phyloP scores from a whole-genome alignment of 2,888 invertebrate genomes.

The Oscheius onirici region DNA sequence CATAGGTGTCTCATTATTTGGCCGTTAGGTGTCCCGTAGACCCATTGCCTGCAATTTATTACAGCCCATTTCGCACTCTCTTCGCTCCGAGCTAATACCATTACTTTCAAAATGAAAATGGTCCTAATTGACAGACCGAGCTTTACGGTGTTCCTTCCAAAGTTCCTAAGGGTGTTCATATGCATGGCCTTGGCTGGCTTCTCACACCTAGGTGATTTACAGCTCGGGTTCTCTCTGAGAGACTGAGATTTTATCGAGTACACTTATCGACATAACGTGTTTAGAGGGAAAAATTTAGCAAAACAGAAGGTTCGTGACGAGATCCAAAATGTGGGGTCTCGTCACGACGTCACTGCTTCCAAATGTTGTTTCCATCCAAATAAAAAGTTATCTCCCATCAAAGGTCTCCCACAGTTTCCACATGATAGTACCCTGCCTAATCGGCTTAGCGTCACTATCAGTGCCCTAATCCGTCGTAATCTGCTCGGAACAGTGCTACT shows the following conservation, averaged over 20 bases:
- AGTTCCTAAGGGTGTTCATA: background rate
- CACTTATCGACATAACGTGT: background rate
- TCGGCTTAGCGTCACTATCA: no score
- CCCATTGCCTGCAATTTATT: slow-evolving; percentile 18
- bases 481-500: background rate
- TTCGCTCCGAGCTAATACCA: slow-evolving; percentile 19
- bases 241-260: slow-evolving; percentile 19
- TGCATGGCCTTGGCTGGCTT: slow-evolving; percentile 8
- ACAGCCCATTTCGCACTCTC: slow-evolving; percentile 16
- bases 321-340: no score
- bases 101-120: background rate
- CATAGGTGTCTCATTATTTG: slow-evolving; percentile 24
- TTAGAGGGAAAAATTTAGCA: no score
- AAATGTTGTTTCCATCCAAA: no score
- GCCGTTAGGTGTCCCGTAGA: slow-evolving; percentile 14
- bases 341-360: no score
- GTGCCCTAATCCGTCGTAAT: no score
- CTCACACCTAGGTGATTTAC: slow-evolving; percentile 22
- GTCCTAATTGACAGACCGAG: slow-evolving; percentile 11
- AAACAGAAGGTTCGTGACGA: no score
- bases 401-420: no score
- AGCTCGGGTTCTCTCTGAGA: background rate
- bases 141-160: background rate
- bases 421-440: no score
- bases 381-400: no score